phyloP scores from a whole-genome alignment of 2,888 invertebrate genomes.

The Ectropis crepuscularia region DNA sequence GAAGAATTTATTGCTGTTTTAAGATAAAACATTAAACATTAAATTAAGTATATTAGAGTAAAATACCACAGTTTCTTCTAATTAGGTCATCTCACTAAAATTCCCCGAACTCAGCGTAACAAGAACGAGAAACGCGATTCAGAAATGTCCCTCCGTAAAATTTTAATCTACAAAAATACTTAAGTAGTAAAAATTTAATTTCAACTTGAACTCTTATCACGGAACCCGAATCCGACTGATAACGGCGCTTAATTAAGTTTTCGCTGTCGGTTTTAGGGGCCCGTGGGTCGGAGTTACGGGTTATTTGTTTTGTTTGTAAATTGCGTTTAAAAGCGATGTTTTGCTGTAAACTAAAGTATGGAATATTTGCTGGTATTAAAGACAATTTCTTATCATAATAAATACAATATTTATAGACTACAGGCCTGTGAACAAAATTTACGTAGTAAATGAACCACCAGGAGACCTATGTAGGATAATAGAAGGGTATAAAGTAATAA shows the following conservation, averaged over 20 bases:
- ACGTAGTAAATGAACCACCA: no score
- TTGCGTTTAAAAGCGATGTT: not conserved
- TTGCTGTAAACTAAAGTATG: no score
- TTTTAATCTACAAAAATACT: slow-evolving; percentile 30
- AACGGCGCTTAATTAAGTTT: slow-evolving; percentile 43
- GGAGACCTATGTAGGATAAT: no score
- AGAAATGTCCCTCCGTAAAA: slow-evolving; percentile 15
- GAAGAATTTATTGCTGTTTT: no score
- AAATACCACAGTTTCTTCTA: not conserved
- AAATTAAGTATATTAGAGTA: no score
- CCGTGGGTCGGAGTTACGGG: not conserved
- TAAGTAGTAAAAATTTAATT: slow-evolving; percentile 36
- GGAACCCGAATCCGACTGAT: slow-evolving; percentile 33
- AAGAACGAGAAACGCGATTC: slow-evolving; percentile 17
- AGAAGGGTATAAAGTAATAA: no score
- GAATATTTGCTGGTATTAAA: no score
- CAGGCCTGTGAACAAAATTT: no score
- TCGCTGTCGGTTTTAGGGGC: slow-evolving; percentile 25
- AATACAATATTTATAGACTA: no score
- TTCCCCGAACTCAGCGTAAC: slow-evolving; percentile 14
- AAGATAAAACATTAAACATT: no score
- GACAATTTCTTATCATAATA: no score
- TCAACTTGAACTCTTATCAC: slow-evolving; percentile 39
- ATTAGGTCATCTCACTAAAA: not conserved
- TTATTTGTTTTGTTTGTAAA: slow-evolving; percentile 9